Conservation (phyloP, 2,113 vertebrate species). For the Phyllostomus discolor region DNA sequence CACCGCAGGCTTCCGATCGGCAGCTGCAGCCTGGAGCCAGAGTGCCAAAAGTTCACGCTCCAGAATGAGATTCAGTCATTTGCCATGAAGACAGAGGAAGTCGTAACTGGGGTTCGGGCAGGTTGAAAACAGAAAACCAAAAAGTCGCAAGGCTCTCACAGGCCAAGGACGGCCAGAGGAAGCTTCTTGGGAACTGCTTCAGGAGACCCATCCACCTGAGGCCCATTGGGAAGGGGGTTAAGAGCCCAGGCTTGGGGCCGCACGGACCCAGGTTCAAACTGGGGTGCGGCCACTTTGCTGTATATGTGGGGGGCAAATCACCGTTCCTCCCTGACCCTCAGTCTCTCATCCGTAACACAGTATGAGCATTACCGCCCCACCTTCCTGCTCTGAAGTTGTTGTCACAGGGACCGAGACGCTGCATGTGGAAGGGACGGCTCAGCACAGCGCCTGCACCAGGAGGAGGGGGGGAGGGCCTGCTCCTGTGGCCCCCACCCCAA, state of each 20-base stretch:
- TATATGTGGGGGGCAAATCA: not conserved
- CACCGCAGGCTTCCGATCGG: accelerated
- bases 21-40: not conserved
- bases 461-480: not conserved
- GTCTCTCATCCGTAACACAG: not conserved
- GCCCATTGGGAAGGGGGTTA: not conserved
- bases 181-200: not conserved
- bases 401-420: not conserved
- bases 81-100: not conserved
- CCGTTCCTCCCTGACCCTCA: not conserved
- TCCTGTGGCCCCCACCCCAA: not conserved
- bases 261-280: not conserved
- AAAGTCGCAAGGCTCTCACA: not conserved
- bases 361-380: accelerated
- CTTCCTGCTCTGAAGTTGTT: not conserved
- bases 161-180: not conserved
- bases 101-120: not conserved
- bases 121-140: not conserved
- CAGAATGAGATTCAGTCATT: not conserved
- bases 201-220: not conserved
- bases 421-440: not conserved
- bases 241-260: not conserved
- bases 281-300: not conserved
- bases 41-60: not conserved
- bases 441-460: not conserved